These are phyloP conservation scores for Catocala sponsa DNA, from an alignment of 2,888 invertebrate genomes.

Conservation along the genomic window DNA sequence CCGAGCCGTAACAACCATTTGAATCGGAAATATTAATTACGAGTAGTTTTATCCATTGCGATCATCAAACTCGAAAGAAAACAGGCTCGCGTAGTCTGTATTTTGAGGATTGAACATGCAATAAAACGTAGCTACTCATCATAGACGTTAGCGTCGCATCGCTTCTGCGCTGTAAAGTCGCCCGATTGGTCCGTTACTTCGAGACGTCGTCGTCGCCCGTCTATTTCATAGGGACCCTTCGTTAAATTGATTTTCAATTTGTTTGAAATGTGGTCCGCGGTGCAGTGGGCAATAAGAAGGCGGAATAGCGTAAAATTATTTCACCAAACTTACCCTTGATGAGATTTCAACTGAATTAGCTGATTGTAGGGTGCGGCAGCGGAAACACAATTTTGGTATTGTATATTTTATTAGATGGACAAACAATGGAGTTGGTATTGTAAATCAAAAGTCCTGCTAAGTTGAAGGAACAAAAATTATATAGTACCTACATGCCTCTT, in stretches of 20 bases:
- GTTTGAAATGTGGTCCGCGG: slow-evolving; percentile 84
- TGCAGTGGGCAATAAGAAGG: slow-evolving; percentile 81
- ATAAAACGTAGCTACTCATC: neutral
- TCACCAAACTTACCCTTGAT: slow-evolving; percentile 74
- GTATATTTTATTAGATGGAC: slow-evolving; percentile 37
- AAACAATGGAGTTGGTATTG: neutral
- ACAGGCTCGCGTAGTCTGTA: too few relatives aligned
- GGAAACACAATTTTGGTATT: slow-evolving; percentile 45
- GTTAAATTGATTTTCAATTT: slow-evolving; percentile 87
- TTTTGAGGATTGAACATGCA: neutral
- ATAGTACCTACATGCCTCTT: too few relatives aligned
- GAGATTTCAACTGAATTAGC: slow-evolving; percentile 74
- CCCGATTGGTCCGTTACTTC: slow-evolving; percentile 28
- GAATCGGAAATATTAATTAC: neutral
- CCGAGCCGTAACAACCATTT: too few relatives aligned
- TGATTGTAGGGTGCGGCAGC: slow-evolving; percentile 40
- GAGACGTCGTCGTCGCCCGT: slow-evolving; percentile 64
- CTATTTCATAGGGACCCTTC: slow-evolving; percentile 73
- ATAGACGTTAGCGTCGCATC: neutral
- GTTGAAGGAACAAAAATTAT: too few relatives aligned
- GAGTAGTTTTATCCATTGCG: too few relatives aligned
- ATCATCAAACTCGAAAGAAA: too few relatives aligned
- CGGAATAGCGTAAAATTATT: slow-evolving; percentile 83
- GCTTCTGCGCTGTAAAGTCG: slow-evolving; percentile 2
- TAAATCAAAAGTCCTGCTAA: slow-evolving; percentile 7